phyloP scores from a whole-genome alignment of 1,140 invertebrate genomes.

The Fopius arisanus region DNA sequence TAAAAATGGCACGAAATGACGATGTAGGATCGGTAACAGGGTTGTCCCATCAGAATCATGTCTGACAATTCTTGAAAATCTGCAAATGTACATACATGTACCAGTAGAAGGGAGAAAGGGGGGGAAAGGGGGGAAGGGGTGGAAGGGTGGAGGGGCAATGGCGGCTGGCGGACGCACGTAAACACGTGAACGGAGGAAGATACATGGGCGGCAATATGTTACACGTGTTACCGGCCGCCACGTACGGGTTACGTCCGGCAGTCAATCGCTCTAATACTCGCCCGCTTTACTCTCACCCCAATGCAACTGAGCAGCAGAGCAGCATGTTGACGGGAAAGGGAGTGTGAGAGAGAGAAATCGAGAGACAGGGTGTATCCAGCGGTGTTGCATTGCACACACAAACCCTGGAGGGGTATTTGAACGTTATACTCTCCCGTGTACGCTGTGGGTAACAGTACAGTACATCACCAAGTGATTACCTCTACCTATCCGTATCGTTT shows the following conservation, averaged over 20 bases:
- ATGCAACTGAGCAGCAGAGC: slow-evolving; percentile 15
- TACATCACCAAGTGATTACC: slow-evolving; percentile 63
- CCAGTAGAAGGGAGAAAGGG: slow-evolving; percentile 8
- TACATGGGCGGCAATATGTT: slow-evolving; percentile 62
- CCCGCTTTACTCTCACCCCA: slow-evolving; percentile 33
- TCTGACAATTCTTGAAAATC: background rate
- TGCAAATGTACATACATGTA: background rate
- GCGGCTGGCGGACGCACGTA: slow-evolving; percentile 43
- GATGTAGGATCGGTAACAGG: no score
- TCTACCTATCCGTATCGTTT: slow-evolving; percentile 45
- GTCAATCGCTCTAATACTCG: slow-evolving; percentile 64
- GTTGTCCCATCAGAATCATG: no score
- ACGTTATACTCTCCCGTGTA: background rate
- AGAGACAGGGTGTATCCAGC: background rate
- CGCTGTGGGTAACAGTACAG: slow-evolving; percentile 41
- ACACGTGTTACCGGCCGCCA: slow-evolving; percentile 63
- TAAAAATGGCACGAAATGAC: background rate
- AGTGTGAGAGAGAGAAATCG: background rate
- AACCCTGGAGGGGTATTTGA: background rate
- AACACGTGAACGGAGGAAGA: slow-evolving; percentile 54
- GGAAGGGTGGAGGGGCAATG: slow-evolving; percentile 37
- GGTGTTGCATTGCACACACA: background rate
- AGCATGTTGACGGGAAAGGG: slow-evolving; percentile 6
- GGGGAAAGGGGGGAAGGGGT: slow-evolving; percentile 29
- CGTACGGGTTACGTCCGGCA: slow-evolving; percentile 63